Percentiles rank a stretch among this genome's conserved stretches.
These are phyloP conservation scores for Cerastis leucographa DNA, from an alignment of 2,888 invertebrate genomes.

Conservation along the genomic window DNA sequence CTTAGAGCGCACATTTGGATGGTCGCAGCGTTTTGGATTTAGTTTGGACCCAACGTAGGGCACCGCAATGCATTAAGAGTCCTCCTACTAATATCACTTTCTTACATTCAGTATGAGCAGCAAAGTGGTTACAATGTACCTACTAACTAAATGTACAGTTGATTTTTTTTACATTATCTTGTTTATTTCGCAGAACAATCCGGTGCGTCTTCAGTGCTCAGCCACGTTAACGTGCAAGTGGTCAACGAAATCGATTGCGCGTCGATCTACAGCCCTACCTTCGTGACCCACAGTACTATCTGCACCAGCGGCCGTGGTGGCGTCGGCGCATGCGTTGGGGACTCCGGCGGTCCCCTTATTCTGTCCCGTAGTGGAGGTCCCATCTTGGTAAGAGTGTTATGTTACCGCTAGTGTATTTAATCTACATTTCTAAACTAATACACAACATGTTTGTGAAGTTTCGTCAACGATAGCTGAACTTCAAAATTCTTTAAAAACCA, in stretches of 20 bases:
- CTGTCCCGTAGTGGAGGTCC: conserved; percentile 63
- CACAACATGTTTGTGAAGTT: not conserved
- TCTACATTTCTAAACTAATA: not conserved
- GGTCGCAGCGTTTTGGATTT: too few relatives aligned
- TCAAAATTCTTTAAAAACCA: too few relatives aligned
- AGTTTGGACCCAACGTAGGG: too few relatives aligned
- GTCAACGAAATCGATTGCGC: conserved; percentile 72
- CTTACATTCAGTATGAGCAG: too few relatives aligned
- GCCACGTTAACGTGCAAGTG: conserved; percentile 74
- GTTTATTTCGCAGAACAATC: conserved; percentile 66
- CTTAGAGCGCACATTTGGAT: too few relatives aligned
- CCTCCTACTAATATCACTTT: too few relatives aligned
- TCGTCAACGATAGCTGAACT: not conserved
- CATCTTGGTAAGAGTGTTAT: conserved; percentile 69
- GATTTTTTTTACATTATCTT: not conserved
- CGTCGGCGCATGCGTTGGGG: conserved; percentile 77
- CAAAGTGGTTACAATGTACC: not conserved
- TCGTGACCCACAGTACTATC: conserved; percentile 69
- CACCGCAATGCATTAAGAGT: too few relatives aligned
- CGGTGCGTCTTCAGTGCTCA: conserved; percentile 69
- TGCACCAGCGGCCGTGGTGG: conserved; percentile 77
- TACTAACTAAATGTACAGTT: too few relatives aligned
- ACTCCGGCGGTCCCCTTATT: conserved; percentile 79
- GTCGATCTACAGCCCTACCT: conserved; percentile 62
- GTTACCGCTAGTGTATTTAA: not conserved